Evolutionary conservation across 2,113 vertebrate genomes (phyloP).

Genomic region (Rostratula benghalensis): DNA sequence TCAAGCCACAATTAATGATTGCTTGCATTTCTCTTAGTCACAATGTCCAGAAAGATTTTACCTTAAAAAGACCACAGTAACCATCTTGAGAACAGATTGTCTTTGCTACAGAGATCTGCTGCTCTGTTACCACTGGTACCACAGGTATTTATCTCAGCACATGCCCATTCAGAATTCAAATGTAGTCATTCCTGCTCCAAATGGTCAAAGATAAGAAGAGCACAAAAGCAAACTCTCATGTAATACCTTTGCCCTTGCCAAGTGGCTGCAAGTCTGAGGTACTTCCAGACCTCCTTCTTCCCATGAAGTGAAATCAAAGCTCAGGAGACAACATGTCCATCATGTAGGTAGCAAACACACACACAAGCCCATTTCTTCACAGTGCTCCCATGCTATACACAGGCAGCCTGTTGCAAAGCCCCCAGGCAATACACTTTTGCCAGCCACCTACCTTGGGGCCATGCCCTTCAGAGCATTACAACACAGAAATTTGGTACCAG

Average conservation of each 20-base stretch:
- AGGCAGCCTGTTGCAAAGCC: background rate
- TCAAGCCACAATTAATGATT: background rate
- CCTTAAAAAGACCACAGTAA: background rate
- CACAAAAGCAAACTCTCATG: background rate
- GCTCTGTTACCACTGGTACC: background rate
- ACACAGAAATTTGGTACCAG: background rate
- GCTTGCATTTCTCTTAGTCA: slow-evolving; percentile 1
- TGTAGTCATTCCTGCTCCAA: background rate
- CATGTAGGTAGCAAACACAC: background rate
- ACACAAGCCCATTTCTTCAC: background rate
- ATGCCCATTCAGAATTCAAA: background rate
- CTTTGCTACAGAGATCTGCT: background rate
- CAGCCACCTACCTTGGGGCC: background rate
- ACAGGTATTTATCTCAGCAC: background rate
- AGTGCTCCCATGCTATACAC: rapidly evolving
- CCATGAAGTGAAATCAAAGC: background rate
- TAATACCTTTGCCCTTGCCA: background rate
- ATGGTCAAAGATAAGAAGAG: background rate
- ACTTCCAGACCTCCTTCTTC: background rate
- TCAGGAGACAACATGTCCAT: background rate
- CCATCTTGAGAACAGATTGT: background rate
- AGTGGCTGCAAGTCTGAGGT: background rate
- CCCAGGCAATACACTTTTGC: background rate
- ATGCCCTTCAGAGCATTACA: background rate
- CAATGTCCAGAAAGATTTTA: background rate